Evolutionary conservation across 2,797 vertebrate genomes (phyloP).

Genomic region (Yasuhikotakia modesta): DNA sequence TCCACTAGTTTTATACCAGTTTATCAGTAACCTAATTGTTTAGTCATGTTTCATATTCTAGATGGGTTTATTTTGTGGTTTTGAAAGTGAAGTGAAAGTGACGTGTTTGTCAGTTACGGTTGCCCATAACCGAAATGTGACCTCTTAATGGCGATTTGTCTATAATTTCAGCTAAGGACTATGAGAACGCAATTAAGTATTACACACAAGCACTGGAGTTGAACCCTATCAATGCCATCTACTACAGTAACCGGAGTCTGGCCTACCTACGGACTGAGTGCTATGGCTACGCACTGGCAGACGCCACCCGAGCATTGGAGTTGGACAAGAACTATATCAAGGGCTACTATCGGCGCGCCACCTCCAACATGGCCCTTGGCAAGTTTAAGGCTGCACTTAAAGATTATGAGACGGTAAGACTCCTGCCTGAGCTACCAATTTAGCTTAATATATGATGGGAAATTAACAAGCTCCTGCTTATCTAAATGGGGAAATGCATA

Average conservation of each 20-base stretch:
- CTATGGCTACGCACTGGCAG: constrained; percentile 92
- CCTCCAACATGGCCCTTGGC: constrained; percentile 96
- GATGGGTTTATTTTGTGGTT: no score
- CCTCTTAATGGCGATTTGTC: no score
- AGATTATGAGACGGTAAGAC: constrained; percentile 91
- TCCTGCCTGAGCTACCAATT: no score
- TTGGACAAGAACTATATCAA: constrained; percentile 94
- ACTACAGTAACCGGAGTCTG: constrained; percentile 94
- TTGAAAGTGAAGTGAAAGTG: no score
- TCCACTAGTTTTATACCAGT: no score
- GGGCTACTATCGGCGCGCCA: constrained; percentile 91
- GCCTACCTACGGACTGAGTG: constrained; percentile 95
- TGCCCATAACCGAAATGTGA: no score
- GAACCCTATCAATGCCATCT: constrained; percentile 88
- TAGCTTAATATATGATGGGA: no score
- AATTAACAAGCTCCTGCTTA: no score
- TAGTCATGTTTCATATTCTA: no score
- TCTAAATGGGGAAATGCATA: no score
- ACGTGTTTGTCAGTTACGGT: no score
- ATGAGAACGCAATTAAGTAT: constrained; percentile 91
- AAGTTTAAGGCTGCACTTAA: constrained; percentile 93
- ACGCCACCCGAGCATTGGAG: constrained; percentile 88
- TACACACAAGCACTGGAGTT: constrained; percentile 90
- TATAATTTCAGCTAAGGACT: constrained; percentile 84
- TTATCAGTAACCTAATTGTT: no score